These are phyloP conservation scores for Ptilonorhynchus violaceus DNA, from an alignment of 2,113 vertebrate species.

Conservation along the genomic window DNA sequence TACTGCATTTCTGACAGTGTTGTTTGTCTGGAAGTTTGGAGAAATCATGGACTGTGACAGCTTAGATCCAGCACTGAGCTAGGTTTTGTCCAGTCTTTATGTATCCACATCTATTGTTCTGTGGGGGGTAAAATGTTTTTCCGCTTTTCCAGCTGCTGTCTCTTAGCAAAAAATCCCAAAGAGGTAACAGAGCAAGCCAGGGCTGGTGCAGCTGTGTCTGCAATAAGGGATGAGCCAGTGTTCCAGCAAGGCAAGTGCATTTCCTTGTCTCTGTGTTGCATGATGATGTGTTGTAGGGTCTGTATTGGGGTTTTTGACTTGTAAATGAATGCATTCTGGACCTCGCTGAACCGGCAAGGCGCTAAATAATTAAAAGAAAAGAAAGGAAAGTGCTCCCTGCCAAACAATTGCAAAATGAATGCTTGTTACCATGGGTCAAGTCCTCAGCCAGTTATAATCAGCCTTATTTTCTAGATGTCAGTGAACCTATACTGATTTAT, in stretches of 20 bases:
- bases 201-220: not conserved
- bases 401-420: not conserved
- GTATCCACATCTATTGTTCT: not conserved
- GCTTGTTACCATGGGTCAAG: rapidly evolving
- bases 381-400: not conserved
- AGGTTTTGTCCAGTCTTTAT: not conserved
- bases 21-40: not conserved
- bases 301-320: not conserved
- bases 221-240: not conserved
- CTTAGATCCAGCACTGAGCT: not conserved
- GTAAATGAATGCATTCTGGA: not conserved
- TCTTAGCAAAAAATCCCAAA: not conserved
- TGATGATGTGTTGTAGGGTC: not conserved
- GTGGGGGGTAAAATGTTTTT: not conserved
- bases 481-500: not conserved
- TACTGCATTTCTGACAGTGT: not conserved
- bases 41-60: rapidly evolving
- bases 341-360: not conserved
- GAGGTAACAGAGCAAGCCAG: not conserved
- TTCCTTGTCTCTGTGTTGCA: not conserved
- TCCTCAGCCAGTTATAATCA: not conserved
- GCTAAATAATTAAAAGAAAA: not conserved
- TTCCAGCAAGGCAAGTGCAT: not conserved
- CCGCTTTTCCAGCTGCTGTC: not conserved
- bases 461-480: not conserved